phyloP scores from a whole-genome alignment of 2,113 vertebrate genomes.

The Neomonachus schauinslandi region DNA sequence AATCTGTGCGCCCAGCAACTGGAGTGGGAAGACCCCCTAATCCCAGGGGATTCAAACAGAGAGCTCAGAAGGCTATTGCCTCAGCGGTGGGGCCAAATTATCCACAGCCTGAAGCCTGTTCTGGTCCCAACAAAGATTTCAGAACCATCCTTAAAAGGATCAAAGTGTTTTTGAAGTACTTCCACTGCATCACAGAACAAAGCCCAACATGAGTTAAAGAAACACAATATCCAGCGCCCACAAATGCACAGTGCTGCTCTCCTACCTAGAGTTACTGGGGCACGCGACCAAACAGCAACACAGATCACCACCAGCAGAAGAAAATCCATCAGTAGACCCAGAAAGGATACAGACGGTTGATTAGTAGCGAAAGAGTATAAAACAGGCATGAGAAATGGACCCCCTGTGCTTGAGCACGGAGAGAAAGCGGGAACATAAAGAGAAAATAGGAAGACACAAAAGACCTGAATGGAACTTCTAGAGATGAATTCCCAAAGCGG shows the following conservation, averaged over 20 bases:
- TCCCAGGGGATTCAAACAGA: not conserved
- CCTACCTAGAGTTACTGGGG: not conserved
- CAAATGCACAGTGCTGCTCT: not conserved
- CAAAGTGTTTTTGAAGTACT: not conserved
- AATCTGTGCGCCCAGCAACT: not conserved
- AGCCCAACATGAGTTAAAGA: not conserved
- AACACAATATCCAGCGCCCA: not conserved
- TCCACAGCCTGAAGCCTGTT: not conserved
- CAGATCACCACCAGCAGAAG: not conserved
- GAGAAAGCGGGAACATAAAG: not conserved
- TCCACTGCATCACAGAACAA: not conserved
- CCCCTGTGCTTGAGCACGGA: too few relatives aligned
- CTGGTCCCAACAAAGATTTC: not conserved
- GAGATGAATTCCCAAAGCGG: not conserved
- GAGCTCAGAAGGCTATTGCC: not conserved
- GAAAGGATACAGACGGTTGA: not conserved
- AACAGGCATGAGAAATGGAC: not conserved
- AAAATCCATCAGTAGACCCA: not conserved
- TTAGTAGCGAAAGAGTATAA: not conserved
- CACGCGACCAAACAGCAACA: not conserved
- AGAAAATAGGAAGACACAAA: not conserved
- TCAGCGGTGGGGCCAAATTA: not conserved
- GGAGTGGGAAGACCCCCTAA: not conserved
- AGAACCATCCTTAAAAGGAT: not conserved
- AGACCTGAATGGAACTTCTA: not conserved